phyloP scores from a whole-genome alignment of 2,797 vertebrate genomes.

The Pipistrellus pygmaeus region DNA sequence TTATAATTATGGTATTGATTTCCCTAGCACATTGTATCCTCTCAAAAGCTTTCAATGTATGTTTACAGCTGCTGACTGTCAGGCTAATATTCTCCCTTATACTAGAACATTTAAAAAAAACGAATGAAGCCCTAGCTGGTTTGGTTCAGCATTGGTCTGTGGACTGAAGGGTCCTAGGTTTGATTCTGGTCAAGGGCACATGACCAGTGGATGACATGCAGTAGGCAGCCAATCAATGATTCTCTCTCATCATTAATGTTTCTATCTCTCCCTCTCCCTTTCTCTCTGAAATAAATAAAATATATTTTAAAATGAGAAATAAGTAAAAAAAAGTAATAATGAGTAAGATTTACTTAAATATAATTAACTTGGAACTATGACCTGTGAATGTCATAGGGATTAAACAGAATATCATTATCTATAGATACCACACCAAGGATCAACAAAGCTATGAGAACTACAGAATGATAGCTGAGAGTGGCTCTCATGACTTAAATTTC shows the following conservation, averaged over 20 bases:
- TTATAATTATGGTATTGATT: neutral
- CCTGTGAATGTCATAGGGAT: neutral
- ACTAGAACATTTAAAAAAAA: neutral
- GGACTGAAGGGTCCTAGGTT: too few relatives aligned
- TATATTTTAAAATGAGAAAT: too few relatives aligned
- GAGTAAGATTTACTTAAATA: neutral
- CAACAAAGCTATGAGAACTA: neutral
- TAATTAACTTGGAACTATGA: neutral
- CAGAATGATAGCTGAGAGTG: neutral
- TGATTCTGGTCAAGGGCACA: too few relatives aligned
- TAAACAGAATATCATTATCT: neutral
- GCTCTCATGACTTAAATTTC: neutral
- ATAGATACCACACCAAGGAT: neutral
- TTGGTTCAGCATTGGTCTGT: too few relatives aligned
- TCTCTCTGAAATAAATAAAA: too few relatives aligned
- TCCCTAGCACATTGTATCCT: neutral
- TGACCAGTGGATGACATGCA: too few relatives aligned
- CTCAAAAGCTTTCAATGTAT: neutral
- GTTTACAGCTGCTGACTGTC: neutral
- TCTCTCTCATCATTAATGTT: too few relatives aligned
- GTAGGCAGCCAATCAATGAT: too few relatives aligned
- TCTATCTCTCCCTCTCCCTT: too few relatives aligned
- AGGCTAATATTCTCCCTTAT: neutral
- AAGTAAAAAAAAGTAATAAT: neutral
- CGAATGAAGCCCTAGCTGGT: too few relatives aligned